phyloP scores from a whole-genome alignment of 1,140 invertebrate genomes.

The Mesaphorura yosii region DNA sequence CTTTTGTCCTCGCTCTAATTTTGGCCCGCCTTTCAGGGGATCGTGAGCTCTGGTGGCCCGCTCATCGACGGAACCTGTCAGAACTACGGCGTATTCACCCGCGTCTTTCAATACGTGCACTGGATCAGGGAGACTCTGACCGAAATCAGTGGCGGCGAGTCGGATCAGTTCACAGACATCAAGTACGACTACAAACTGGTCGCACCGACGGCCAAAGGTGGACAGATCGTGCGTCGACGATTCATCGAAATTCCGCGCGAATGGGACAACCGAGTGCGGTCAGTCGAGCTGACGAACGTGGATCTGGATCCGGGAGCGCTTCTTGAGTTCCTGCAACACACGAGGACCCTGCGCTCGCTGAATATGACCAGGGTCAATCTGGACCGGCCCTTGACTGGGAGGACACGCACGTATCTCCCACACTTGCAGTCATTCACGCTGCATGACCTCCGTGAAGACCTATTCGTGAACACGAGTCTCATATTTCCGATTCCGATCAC shows the following conservation, averaged over 20 bases:
- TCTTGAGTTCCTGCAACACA: not conserved
- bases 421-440: not conserved
- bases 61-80: not conserved
- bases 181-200: too few species aligned
- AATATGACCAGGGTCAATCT: not conserved
- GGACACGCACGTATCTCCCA: not conserved
- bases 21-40: not conserved
- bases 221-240: too few species aligned
- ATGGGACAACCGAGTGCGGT: not conserved
- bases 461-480: not conserved
- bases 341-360: not conserved
- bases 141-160: constrained; percentile 10
- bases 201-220: too few species aligned
- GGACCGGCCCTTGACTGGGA: not conserved
- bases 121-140: constrained; percentile 4
- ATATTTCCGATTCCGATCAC: constrained; percentile 3
- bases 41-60: constrained; percentile 9
- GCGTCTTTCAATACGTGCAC: not conserved
- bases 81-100: constrained; percentile 6
- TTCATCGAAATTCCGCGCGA: constrained; percentile 1
- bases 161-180: too few species aligned
- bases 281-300: not conserved
- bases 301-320: not conserved
- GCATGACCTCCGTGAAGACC: not conserved
- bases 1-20: not conserved